Evolutionary conservation across 2,797 vertebrate genomes (phyloP), one percentile per base, ranked within the genome.

Genomic region (Eulemur mongoz): DNA sequence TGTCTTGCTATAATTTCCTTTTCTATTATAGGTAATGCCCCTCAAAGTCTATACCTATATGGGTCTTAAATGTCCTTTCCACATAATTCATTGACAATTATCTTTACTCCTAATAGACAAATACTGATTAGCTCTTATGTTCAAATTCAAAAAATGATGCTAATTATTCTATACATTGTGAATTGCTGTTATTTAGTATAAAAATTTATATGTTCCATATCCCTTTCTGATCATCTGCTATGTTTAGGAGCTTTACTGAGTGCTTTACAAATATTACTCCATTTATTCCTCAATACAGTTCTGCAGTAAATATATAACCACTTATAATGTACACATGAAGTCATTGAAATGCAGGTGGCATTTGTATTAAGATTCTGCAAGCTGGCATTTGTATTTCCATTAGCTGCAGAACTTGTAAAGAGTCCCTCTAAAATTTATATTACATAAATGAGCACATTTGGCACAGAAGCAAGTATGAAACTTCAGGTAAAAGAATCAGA

Each of bases 391-490:
- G 3, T 43, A 8, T 35, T 86, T 59, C 40, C 57, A 45, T 89
- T 92, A 57, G 76, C 87, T 92, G 9, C 1, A n/a, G 17, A 75
- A 76, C 8, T 27, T 57, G 11, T 80, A 65, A 73, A 43, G 35
- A 50, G 25, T 54, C 43, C 50, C 76, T 89, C 20, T 94, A 30
- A 73, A 75, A 69, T 52, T 48, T 91, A 11, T 88, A 11, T 80
- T 75, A 80, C 18, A 32, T 35, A 91, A 91, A 90, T 38, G 61
- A 73, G 20, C 2, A n/a, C n/a, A n/a, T 78, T 30, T 90, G 45
- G 54, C 43, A 88, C 30, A 48, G 13, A 83, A 12, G 5, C 50
- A 45, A 38, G 9, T 79, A 23, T 67, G 50, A 27, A 17, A 2
- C 20, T 85, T 76, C 27, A 59, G 27, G 35, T 40, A n/a, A 54